These are phyloP conservation scores for Pseudopipra pipra DNA, from an alignment of 2,113 vertebrate species.

Conservation along the genomic window DNA sequence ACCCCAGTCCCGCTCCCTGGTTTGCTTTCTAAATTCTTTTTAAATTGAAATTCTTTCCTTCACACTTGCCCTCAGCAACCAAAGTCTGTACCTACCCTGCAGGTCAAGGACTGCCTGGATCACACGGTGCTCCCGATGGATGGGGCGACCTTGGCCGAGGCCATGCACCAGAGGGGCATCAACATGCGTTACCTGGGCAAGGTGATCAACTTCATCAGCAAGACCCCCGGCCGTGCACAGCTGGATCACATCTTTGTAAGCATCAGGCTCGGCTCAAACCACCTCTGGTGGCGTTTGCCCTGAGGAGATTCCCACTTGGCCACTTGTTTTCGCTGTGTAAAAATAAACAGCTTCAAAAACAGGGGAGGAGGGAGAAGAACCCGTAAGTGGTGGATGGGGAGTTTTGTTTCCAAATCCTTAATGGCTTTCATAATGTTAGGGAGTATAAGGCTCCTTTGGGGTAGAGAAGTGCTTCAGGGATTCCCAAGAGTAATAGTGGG, in stretches of 20 bases:
- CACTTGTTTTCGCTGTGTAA: neutral
- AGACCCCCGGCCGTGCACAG: slow-evolving; percentile 84
- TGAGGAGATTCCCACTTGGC: neutral
- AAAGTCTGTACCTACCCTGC: neutral
- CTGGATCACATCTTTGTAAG: slow-evolving; percentile 94
- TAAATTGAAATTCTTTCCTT: neutral
- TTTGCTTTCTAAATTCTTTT: neutral
- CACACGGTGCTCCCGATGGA: slow-evolving; percentile 95
- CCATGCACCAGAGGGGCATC: slow-evolving; percentile 94
- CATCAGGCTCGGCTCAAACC: neutral
- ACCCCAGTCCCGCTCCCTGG: neutral
- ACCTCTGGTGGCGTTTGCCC: neutral
- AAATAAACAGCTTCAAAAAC: neutral
- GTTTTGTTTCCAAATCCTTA: neutral
- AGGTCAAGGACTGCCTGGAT: slow-evolving; percentile 97
- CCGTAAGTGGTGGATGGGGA: neutral
- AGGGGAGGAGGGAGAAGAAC: neutral
- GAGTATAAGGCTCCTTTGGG: neutral
- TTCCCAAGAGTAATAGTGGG: neutral
- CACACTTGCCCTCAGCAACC: neutral
- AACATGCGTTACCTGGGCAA: slow-evolving; percentile 94
- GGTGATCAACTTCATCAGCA: slow-evolving; percentile 86
- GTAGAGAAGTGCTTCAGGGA: neutral
- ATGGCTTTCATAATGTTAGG: neutral
- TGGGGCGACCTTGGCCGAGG: slow-evolving; percentile 88